Base-by-base conservation (phyloP, 2,797 vertebrate genomes). In the Lutjanus argentimaculatus region DNA sequence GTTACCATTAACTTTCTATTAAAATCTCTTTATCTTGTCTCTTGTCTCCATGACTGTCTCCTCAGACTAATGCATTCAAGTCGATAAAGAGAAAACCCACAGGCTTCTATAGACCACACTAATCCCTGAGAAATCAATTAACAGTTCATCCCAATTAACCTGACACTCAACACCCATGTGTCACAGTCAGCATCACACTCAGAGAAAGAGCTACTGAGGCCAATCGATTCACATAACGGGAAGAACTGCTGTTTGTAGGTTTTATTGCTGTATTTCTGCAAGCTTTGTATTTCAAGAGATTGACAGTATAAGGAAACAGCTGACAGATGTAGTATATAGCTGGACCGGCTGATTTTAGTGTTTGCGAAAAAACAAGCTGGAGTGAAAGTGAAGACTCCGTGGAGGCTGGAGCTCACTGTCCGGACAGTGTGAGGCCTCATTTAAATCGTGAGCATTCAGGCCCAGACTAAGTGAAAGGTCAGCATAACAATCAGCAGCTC, bases 51-150 rank as follows among this genome's bases (percentile, higher is more conserved):
- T 25, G 36, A 53, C 17, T 14, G 45, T 79, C 73, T 72, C 70
- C 52, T 68, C 57, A 46, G 57, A 64, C 64, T 72, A 75, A 88
- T 70, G 77, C 66, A 21, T 75, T 45, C 48, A 67, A 64, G 65
- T 87, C 42, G 13, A 81, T 80, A 36, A 73, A 67, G 85, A 57
- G 58, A 14, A 53, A 76, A 79, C 16, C 81, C 70, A 52, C 77
- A n/a, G 70, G 80, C 67, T 80, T 69, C 80, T 65, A 61, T 1
- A 75, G 58, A 82, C 76, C 36, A 13, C 75, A 49, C 74, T 83
- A 90, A 89, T 92, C 90, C 90, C 88, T 2, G 4, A 63, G 78
- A 91, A 92, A 93, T 93, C 89, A 89, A 92, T 92, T 87, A 88
- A 77, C 75, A 80, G 82, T 82, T 86, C 87, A 79, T 84, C 65